These are phyloP conservation scores for Frieseomelitta varia DNA, from an alignment of 1,140 invertebrate species.

Conservation along the genomic window DNA sequence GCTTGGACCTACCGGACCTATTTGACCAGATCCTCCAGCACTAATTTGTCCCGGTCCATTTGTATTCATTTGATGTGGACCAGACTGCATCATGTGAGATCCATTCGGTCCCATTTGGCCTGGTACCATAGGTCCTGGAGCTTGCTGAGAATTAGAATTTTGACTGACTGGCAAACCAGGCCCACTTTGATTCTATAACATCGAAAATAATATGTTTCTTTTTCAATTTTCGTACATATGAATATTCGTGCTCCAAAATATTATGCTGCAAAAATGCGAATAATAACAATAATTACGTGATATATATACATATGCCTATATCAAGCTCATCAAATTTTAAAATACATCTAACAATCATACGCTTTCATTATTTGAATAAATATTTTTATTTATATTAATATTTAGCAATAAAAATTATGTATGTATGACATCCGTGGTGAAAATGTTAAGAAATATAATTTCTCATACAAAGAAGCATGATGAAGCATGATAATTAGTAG, in stretches of 20 bases:
- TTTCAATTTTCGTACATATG: background rate
- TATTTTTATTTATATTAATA: no score
- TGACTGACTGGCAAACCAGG: slow-evolving; percentile 59
- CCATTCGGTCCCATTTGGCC: slow-evolving; percentile 75
- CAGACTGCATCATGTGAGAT: slow-evolving; percentile 71
- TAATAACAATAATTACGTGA: background rate
- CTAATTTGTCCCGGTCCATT: slow-evolving; percentile 66
- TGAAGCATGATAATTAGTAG: no score
- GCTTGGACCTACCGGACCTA: slow-evolving; percentile 53
- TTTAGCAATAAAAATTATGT: no score
- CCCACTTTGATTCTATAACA: slow-evolving; percentile 71
- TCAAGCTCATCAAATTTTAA: no score
- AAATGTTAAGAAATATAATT: background rate
- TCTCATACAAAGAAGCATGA: background rate
- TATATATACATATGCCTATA: background rate
- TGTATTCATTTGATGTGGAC: slow-evolving; percentile 68
- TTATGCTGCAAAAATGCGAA: background rate
- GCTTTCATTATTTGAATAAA: no score
- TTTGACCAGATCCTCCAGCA: slow-evolving; percentile 64
- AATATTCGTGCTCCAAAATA: no score
- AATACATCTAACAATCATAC: no score
- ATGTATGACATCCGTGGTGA: no score
- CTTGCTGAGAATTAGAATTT: slow-evolving; percentile 57
- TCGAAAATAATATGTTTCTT: background rate
- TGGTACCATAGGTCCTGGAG: slow-evolving; percentile 63